Conservation (phyloP, 2,113 vertebrate genomes). For the Amblyopsis rosae region DNA sequence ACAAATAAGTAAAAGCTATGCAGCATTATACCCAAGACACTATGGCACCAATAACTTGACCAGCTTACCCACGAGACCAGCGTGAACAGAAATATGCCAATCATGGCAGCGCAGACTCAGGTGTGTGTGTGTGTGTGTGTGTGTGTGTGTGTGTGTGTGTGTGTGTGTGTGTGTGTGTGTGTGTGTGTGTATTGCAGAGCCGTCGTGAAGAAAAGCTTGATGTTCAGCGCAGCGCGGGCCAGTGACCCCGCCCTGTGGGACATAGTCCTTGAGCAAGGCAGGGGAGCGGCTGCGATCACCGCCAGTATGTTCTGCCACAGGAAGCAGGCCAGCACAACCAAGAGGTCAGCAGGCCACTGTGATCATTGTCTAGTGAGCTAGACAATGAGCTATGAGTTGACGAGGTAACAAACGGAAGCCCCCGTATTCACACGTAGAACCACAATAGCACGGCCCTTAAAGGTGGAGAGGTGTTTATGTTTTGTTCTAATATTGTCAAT, state of each 20-base stretch:
- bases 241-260: conserved; percentile 86
- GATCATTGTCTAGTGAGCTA: no score
- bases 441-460: no score
- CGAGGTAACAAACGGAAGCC: no score
- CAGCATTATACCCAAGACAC: no score
- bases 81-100: no score
- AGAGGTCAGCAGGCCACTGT: conserved; percentile 73
- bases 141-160: conserved; percentile 14
- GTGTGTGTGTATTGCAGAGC: conserved; percentile 73
- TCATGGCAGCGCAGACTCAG: background rate
- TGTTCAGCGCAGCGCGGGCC: conserved; percentile 77
- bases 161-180: conserved; percentile 9
- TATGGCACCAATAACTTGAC: background rate
- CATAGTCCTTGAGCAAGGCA: conserved; percentile 72
- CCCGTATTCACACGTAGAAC: no score
- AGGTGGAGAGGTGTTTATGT: no score
- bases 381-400: no score
- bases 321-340: conserved; percentile 67
- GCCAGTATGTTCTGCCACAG: conserved; percentile 83
- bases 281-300: conserved; percentile 56
- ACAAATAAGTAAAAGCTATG: no score
- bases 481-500: no score
- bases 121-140: conserved; percentile 13
- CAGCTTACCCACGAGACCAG: no score
- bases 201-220: conserved; percentile 82